Evolutionary conservation across 2,888 invertebrate species (phyloP), one percentile per base, ranked within the genome.

Genomic region (Penaeus monodon): DNA sequence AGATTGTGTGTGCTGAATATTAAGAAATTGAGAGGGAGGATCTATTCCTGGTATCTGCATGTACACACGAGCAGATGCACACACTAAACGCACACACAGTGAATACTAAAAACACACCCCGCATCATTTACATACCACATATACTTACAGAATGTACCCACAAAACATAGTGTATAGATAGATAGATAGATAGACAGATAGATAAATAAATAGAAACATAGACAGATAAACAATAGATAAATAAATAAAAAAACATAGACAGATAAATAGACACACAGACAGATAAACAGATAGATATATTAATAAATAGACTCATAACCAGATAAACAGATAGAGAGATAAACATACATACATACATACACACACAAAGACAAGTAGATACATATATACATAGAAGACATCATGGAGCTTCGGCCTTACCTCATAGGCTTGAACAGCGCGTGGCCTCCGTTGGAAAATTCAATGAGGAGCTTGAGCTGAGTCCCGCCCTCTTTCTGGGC

Each of bases 401-500:
- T 17, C 17, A 57, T 57, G 17, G 3, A 57, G 17, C 3, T 20
- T 10, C 17, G 10, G 6, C 1, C 80, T 86, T 63, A 89, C 86
- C 86, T 65, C 89, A 82, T 99, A 79, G 99, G 99, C 93, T 99
- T 99, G 93, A 99, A 98, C 88, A 99, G 94, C 3, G 98, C 97
- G 93, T 97, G 96, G 89, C 97, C 95, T 89, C 96, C 96, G 92
- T 97, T 96, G 7, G 95, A 95, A 92, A 97, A 98, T 92, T 98
- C 97, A 91, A 99, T 97, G 91, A 98, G 95, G 90, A 99, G 94
- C 93, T 99, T 99, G 91, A 99, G 93, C 93, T 99, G 99, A 29
- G 99, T 99, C 10, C 99, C 99, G 38, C 99, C 99, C 91, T 96
- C 96, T 92, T 98, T 98, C 94, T 98, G 97, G 91, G 96, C 98